These are phyloP conservation scores for Peromyscus melanophrys DNA, from an alignment of 2,797 vertebrate genomes.

Conservation along the genomic window DNA sequence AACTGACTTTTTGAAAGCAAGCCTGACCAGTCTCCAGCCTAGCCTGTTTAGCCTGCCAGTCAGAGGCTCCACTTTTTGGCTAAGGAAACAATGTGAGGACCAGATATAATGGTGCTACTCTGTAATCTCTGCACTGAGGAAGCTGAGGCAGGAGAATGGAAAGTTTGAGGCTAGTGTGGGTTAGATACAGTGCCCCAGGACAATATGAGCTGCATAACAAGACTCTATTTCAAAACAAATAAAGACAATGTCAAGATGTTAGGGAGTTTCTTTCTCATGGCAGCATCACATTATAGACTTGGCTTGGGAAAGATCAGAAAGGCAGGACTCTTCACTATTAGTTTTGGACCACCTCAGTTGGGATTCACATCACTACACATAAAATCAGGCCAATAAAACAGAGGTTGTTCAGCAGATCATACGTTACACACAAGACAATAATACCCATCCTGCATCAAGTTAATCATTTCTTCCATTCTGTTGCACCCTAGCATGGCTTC, in stretches of 20 bases:
- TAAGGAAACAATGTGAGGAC: not conserved
- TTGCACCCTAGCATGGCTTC: conserved; percentile 1
- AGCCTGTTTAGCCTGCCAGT: not conserved
- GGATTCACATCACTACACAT: not conserved
- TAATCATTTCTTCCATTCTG: not conserved
- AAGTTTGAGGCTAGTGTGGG: not conserved
- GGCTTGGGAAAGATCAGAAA: conserved; percentile 34
- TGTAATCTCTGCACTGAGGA: not conserved
- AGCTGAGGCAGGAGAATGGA: not conserved
- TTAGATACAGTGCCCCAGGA: not conserved
- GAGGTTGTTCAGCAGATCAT: not conserved
- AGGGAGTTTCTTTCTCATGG: not conserved
- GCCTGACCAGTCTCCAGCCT: not conserved
- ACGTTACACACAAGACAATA: not conserved
- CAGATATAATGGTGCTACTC: too few relatives aligned
- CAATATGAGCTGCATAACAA: not conserved
- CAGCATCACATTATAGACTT: not conserved
- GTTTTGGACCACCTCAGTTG: not conserved
- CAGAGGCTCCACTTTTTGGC: not conserved
- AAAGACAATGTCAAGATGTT: not conserved
- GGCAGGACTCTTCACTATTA: not conserved
- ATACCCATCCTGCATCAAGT: not conserved
- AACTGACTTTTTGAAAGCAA: not conserved
- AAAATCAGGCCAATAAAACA: conserved; percentile 7
- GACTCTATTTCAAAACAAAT: not conserved